phyloP scores from a whole-genome alignment of 2,888 invertebrate species.

The Oscheius sp. region DNA sequence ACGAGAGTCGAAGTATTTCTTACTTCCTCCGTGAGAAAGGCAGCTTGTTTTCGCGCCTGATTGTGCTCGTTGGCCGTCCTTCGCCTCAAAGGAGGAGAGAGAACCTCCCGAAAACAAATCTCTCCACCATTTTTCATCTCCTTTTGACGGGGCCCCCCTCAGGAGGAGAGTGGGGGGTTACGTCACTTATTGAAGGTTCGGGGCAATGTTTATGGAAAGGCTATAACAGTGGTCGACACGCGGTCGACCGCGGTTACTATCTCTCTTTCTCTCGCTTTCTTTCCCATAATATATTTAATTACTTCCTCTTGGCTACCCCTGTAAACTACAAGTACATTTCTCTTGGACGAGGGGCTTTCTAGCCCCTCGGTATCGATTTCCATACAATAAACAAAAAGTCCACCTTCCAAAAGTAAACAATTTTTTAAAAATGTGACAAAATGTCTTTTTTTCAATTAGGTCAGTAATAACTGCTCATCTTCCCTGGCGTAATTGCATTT shows the following conservation, averaged over 20 bases:
- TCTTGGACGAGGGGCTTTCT: too few species aligned
- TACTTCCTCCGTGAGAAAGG: constrained; percentile 1
- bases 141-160: background rate
- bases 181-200: constrained; percentile 17
- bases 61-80: constrained; percentile 16
- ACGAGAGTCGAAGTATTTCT: too few species aligned
- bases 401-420: too few species aligned
- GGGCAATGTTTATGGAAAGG: constrained; percentile 15
- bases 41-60: constrained; percentile 25
- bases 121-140: constrained; percentile 1
- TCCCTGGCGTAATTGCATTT: too few species aligned
- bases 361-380: too few species aligned
- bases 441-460: too few species aligned
- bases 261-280: too few species aligned
- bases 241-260: too few species aligned
- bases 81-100: constrained; percentile 4
- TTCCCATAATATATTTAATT: too few species aligned
- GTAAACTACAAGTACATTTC: background rate
- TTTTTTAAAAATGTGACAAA: too few species aligned
- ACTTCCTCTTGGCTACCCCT: background rate
- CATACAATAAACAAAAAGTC: too few species aligned
- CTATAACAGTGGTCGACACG: constrained; percentile 6
- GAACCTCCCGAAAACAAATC: background rate
- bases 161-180: background rate
- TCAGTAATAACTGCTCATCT: too few species aligned